phyloP scores from a whole-genome alignment of 2,888 invertebrate genomes.

The Sabatieria punctata region DNA sequence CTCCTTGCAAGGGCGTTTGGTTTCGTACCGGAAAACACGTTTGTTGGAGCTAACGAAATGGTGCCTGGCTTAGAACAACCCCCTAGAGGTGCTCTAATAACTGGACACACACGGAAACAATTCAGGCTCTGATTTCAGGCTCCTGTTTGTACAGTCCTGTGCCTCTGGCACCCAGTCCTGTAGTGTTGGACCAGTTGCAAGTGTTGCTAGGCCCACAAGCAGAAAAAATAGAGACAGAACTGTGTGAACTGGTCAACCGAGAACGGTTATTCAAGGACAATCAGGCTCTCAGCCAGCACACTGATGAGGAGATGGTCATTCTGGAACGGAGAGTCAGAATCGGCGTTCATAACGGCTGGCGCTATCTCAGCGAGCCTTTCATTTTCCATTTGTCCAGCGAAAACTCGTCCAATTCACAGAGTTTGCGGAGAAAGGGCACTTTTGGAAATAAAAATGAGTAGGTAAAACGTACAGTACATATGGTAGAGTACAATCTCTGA shows the following conservation, averaged over 20 bases:
- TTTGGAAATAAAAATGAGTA: conserved; percentile 2
- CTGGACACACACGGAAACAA: not conserved
- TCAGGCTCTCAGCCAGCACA: not conserved
- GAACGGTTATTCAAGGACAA: not conserved
- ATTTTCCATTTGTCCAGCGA: conserved; percentile 13
- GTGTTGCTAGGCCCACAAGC: not conserved
- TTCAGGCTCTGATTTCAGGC: not conserved
- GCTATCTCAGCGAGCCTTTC: not conserved
- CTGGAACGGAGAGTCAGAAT: not conserved
- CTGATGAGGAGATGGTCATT: not conserved
- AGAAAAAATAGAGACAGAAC: not conserved
- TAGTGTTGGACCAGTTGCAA: not conserved
- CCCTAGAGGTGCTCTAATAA: not conserved
- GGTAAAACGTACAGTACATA: not conserved
- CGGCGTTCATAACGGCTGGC: conserved; percentile 2
- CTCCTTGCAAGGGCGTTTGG: not conserved
- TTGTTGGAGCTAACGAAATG: not conserved
- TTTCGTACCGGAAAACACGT: not conserved
- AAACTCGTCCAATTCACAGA: conserved; percentile 9
- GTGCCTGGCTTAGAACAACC: not conserved
- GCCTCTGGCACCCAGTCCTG: not conserved
- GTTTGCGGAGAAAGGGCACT: conserved; percentile 11
- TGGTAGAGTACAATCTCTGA: not conserved
- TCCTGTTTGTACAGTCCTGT: not conserved
- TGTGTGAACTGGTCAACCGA: not conserved